Evolutionary conservation across 2,888 invertebrate species (phyloP), one percentile per base, ranked within the genome.

Genomic region (Limnephilus lunatus): DNA sequence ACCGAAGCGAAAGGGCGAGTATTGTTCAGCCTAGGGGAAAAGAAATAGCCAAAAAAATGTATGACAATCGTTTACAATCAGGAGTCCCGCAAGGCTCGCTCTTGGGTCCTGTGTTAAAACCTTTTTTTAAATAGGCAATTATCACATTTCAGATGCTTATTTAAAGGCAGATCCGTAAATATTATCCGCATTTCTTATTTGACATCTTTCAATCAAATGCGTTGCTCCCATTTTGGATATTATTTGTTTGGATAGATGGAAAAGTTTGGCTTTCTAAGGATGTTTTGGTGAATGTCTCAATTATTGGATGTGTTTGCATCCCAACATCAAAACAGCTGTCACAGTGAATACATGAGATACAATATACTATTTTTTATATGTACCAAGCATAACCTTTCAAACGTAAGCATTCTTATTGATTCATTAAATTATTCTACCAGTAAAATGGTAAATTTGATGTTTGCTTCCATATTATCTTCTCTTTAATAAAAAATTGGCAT

Each of bases 11-110:
- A 80, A 80, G 68, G 68, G 68, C 25, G 44, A 48, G 53, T 31
- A 31, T 88, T 88, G 80, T 80, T 32, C 32, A 68, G 80, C 53
- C 31, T 31, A 80, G 25, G 32, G 80, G 31, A 80, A 80, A 32
- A 35, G 85, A 53, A 87, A 87, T 11, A 30, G 5, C 30, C 19
- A 48, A 32, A 80, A 80, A 80, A 80, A 86, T 31, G 19, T 31
- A 86, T 85, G 68, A 86, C 85, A 85, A 91, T 80, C 39, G 53
- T 68, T n/a, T 81, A 81, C 31, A 68, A 32, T 91, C 44, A n/a
- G 90, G 90, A 80, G 85, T 91, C 85, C 90, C 90, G 35, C 90
- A 91, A 80, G 90, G 90, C 32, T 85, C 53, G 31, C n/a, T 80
- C 25, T 80, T 68, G 85, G 90, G 85, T 81, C 86, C 85, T 80